Evolutionary conservation across 1,140 invertebrate species (phyloP), one percentile per base, ranked within the genome.

Genomic region (Drosophila azteca): DNA sequence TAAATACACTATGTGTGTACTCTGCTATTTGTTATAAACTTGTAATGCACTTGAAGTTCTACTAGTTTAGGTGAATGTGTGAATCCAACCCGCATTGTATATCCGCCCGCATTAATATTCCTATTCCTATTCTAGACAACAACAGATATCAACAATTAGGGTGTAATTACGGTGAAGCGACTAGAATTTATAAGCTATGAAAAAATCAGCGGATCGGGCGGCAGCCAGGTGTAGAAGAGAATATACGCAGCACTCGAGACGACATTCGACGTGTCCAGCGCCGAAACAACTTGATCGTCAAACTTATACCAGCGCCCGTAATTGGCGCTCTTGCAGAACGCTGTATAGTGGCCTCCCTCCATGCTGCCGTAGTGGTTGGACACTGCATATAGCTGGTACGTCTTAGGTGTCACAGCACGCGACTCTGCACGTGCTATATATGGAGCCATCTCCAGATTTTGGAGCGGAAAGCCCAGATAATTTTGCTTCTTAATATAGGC

Each of bases 341-440:
- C 96, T 0, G 96, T 98, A 77, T 98, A 98, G 92, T 98, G 97
- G 0, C 97, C 97, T 3, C 96, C 95, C 78, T 97, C 96, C 95
- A 98, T 96, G 0, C 96, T 96, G 35, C 97, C 97, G 89, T 95
- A 97, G 92, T 98, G 97, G 92, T 98, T 98, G 0, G 96, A 97
- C 46, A 97, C 95, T 0, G 95, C 96, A 90, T 97, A 97, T 2
- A 98, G 90, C 83, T 95, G 94, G 81, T 96, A 98, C n/a, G 92
- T 93, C 67, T 94, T 93, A n/a, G 92, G 90, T 1, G 92, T 92
- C 41, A 92, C 77, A 41, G 79, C 67, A 69, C 77, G 60, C 46
- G 62, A 84, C 55, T 80, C 92, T 51, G 55, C 90, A 68, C 50
- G 90, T 6, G 89, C 89, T 44, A 88, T 52, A 49, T 91, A 60